phyloP scores from a whole-genome alignment of 2,888 invertebrate genomes.

The Scaptomyza reducta region DNA sequence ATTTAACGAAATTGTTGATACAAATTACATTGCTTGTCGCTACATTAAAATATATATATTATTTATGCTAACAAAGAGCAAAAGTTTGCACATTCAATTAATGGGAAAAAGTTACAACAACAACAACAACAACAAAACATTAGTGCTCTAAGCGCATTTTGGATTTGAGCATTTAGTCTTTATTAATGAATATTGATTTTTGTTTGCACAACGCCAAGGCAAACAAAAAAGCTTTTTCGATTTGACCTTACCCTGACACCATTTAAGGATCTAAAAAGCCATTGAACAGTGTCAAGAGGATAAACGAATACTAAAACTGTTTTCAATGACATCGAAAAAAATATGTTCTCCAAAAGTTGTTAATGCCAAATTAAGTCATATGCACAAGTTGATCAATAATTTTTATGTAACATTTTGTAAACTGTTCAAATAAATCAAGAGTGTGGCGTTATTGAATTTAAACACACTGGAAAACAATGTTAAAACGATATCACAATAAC shows the following conservation, averaged over 20 bases:
- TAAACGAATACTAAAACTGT: not conserved
- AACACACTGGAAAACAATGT: slow-evolving; percentile 21
- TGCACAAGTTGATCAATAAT: not conserved
- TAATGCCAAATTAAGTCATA: not conserved
- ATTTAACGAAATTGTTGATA: not conserved
- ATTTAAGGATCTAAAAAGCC: not conserved
- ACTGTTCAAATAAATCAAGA: not conserved
- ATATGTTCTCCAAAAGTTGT: not conserved
- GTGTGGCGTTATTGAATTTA: slow-evolving; percentile 1
- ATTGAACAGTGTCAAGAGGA: not conserved
- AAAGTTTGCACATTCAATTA: not conserved
- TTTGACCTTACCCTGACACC: not conserved
- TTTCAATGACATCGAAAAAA: not conserved
- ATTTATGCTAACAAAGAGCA: not conserved
- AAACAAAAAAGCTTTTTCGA: not conserved
- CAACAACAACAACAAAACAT: too few relatives aligned
- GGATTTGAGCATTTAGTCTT: not conserved
- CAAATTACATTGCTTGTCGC: not conserved
- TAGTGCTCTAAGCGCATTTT: not conserved
- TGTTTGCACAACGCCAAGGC: not conserved
- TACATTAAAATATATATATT: not conserved
- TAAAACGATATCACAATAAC: slow-evolving; percentile 34
- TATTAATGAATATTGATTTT: slow-evolving; percentile 10
- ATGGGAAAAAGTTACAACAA: too few relatives aligned
- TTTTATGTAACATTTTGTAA: not conserved